Evolutionary conservation across 2,113 vertebrate species (phyloP), one percentile per base, ranked within the genome.

Genomic region (Plecturocebus donacophilus): DNA sequence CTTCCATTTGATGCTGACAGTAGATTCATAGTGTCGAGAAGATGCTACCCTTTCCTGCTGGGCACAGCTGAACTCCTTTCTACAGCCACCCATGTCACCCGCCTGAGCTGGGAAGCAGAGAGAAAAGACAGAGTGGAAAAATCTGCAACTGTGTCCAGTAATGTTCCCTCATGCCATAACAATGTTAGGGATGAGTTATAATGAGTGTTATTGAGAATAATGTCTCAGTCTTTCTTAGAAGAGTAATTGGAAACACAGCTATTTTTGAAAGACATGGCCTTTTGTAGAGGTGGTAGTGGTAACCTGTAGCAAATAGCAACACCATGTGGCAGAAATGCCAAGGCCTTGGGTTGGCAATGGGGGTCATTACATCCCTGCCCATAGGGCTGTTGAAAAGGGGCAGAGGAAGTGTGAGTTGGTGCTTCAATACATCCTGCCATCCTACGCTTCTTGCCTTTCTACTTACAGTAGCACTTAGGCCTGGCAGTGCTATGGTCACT

Each of bases 181-280:
- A 79, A 12, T 49, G 27, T 54, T 73, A 66, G 25, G 73, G 21
- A 88, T 83, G 64, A 66, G 81, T 54, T 87, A 32, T 21, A 56
- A 91, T n/a, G 71, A 87, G 89, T 87, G 94, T 94, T 81, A 85
- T 25, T 47, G 80, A 54, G 54, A 79, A 86, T 30, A 79, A 87
- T 17, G 35, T 89, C 27, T 19, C 35, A 40, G 38, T 3, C 5
- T 77, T 17, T 93, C 56, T 86, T 35, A 93, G 35, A 88, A 80
- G 42, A 95, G 71, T 27, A 81, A 84, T 25, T 66, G 75, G 82
- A 96, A 96, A 83, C 47, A 95, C 40, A 96, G 71, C 16, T 32
- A 4, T 38, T 71, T 92, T 49, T 42, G 76, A 85, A 84, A 75
- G 64, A 76, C 21, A 14, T 13, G 61, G 70, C 40, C 30, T 89